Evolutionary conservation across 1,140 invertebrate genomes (phyloP).

Genomic region (Maconellicoccus hirsutus): DNA sequence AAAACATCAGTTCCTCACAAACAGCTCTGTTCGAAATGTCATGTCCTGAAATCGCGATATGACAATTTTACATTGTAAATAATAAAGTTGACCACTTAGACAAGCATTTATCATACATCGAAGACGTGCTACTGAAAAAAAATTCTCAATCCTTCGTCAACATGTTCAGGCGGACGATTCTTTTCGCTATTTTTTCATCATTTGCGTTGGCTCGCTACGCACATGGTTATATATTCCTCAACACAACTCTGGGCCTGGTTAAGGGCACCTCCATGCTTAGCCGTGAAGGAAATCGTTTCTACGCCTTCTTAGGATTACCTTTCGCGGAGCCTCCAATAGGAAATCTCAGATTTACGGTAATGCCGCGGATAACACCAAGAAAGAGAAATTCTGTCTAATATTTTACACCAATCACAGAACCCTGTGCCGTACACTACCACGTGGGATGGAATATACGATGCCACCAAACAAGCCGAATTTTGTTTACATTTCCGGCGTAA

Average conservation of each 20-base stretch:
- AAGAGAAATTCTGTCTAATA: too few species aligned
- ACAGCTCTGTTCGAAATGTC: too few species aligned
- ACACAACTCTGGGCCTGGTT: neutral
- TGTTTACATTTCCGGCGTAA: neutral
- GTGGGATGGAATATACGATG: slow-evolving; percentile 36
- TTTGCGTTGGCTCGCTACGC: neutral
- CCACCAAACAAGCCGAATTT: neutral
- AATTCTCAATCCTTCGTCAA: too few species aligned
- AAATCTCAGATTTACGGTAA: slow-evolving; percentile 25
- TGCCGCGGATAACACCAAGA: too few species aligned
- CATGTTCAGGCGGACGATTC: too few species aligned
- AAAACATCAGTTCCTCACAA: too few species aligned
- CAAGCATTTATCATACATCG: too few species aligned
- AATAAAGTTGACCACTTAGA: too few species aligned
- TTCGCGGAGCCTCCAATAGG: slow-evolving; percentile 26
- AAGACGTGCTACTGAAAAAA: too few species aligned
- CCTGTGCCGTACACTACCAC: slow-evolving; percentile 23
- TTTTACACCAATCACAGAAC: neutral
- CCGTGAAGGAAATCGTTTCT: slow-evolving; percentile 10
- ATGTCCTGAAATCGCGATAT: too few species aligned
- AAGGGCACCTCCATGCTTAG: neutral
- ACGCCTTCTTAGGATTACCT: slow-evolving; percentile 25
- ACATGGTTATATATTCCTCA: neutral
- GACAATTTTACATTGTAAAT: too few species aligned
- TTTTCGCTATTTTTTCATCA: neutral